phyloP scores from a whole-genome alignment of 2,113 vertebrate species.

The Oncorhynchus nerka region DNA sequence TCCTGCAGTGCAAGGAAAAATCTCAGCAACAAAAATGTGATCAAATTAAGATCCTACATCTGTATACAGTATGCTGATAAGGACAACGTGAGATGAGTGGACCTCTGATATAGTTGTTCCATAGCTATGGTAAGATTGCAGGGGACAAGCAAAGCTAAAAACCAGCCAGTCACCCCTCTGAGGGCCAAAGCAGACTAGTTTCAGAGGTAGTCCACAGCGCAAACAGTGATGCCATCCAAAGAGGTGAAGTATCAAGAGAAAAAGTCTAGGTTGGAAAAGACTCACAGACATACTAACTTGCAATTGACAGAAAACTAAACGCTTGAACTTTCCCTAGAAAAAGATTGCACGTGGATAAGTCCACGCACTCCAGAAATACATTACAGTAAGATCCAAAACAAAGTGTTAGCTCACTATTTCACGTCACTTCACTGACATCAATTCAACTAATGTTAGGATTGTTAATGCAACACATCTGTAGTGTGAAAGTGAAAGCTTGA shows the following conservation, averaged over 20 bases:
- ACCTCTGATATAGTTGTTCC: slow-evolving; percentile 4
- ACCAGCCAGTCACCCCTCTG: slow-evolving; percentile 33
- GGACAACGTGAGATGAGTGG: slow-evolving; percentile 57
- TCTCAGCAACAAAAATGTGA: too few species aligned
- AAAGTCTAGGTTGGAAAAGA: too few species aligned
- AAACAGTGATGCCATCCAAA: not conserved
- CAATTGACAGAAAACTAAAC: slow-evolving; percentile 24
- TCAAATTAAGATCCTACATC: too few species aligned
- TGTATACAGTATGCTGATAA: slow-evolving; percentile 40
- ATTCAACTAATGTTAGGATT: not conserved
- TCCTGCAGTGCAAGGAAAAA: too few species aligned
- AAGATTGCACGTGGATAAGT: not conserved
- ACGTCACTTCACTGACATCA: not conserved
- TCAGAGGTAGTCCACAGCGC: slow-evolving; percentile 65
- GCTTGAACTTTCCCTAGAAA: not conserved
- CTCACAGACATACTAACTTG: slow-evolving; percentile 23
- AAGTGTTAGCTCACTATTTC: not conserved
- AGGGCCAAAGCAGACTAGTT: slow-evolving; percentile 44
- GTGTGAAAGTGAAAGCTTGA: slow-evolving; percentile 56
- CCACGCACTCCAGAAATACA: not conserved
- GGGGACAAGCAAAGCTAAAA: slow-evolving; percentile 2
- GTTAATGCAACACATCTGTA: slow-evolving; percentile 34
- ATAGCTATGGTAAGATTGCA: slow-evolving; percentile 50
- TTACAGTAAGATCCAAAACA: not conserved
- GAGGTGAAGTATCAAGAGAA: too few species aligned